Conservation (phyloP, 2,113 vertebrate genomes). For the Shinisaurus crocodilurus region DNA sequence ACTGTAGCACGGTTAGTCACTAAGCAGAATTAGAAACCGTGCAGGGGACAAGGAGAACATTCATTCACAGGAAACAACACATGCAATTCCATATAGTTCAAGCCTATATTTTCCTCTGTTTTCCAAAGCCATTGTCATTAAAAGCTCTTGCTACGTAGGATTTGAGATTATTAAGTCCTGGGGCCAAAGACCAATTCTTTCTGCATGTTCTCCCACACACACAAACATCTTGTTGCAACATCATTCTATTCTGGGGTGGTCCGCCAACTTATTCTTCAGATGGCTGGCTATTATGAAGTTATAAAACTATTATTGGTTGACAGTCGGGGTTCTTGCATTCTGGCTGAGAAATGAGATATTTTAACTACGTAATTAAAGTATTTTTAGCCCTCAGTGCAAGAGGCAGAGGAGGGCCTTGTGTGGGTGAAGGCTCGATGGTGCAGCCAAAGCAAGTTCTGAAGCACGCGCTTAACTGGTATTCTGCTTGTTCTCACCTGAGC, state of each 20-base stretch:
- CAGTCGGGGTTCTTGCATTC: slow-evolving; percentile 14
- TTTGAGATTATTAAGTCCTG: slow-evolving; percentile 27
- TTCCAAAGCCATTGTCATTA: rapidly evolving
- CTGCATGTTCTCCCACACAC: background rate
- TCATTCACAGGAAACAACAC: background rate
- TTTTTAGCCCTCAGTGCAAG: background rate
- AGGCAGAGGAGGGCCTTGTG: background rate
- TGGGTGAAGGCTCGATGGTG: background rate
- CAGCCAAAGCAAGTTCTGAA: background rate
- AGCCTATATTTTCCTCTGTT: slow-evolving; percentile 15
- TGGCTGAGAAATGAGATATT: background rate
- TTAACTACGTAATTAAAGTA: background rate
- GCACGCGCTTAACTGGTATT: background rate
- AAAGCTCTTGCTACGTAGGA: slow-evolving; percentile 9
- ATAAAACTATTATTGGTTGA: slow-evolving; percentile 1
- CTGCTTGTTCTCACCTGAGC: background rate
- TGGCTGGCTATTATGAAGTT: slow-evolving; percentile 11
- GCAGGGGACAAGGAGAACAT: background rate
- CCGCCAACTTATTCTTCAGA: slow-evolving; percentile 13
- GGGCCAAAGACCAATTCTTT: slow-evolving; percentile 18
- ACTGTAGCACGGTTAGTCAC: background rate
- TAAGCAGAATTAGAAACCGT: slow-evolving; percentile 36
- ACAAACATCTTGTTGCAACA: background rate
- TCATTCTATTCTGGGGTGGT: background rate
- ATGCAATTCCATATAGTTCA: slow-evolving; percentile 24